Evolutionary conservation across 2,113 vertebrate species (phyloP).

Genomic region (Dasypus novemcinctus): DNA sequence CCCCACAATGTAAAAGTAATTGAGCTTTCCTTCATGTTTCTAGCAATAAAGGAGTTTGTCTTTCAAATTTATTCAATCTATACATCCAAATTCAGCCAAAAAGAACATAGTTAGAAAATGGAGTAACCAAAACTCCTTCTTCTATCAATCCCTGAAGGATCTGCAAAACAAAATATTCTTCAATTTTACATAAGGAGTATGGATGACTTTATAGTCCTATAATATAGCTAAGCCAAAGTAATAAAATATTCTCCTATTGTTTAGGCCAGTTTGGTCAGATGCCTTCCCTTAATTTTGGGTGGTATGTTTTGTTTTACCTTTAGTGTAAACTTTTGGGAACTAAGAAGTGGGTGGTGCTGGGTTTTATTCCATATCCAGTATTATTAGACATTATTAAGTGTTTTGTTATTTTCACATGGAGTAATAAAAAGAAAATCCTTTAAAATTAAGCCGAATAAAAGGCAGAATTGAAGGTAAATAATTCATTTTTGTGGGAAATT

Average conservation of each 20-base stretch:
- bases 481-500: slow-evolving; percentile 51
- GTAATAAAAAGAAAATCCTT: slow-evolving; percentile 48
- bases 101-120: slow-evolving; percentile 12
- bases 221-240: slow-evolving; percentile 33
- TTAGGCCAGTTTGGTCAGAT: slow-evolving; percentile 31
- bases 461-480: slow-evolving; percentile 46
- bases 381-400: slow-evolving; percentile 63
- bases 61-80: slow-evolving; percentile 23
- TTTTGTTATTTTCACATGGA: slow-evolving; percentile 66
- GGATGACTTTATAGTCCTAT: slow-evolving; percentile 10
- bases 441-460: slow-evolving; percentile 58
- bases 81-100: slow-evolving; percentile 40
- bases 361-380: slow-evolving; percentile 34
- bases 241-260: slow-evolving; percentile 37
- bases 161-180: slow-evolving; percentile 32
- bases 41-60: neutral
- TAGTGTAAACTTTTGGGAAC: slow-evolving; percentile 55
- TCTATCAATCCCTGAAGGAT: slow-evolving; percentile 27
- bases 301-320: slow-evolving; percentile 54
- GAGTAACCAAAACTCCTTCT: neutral
- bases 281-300: slow-evolving; percentile 25
- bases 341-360: slow-evolving; percentile 37
- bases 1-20: neutral
- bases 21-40: slow-evolving; percentile 24
- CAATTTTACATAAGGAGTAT: slow-evolving; percentile 14